Base-by-base conservation (phyloP, 2,797 vertebrate genomes). In the Trichosurus vulpecula region DNA sequence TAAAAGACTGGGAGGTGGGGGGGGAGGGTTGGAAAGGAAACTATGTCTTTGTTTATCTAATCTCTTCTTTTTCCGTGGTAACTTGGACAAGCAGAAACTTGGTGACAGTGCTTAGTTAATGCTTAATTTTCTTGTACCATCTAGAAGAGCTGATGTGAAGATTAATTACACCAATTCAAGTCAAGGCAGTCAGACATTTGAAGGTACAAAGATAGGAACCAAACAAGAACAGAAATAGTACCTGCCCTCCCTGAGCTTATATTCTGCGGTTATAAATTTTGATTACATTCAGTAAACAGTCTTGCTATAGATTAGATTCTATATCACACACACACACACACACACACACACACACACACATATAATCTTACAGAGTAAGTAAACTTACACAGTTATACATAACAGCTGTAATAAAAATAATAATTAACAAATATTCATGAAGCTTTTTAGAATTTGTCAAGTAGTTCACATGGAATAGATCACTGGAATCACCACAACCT, bases 1-100 rank as follows among this genome's bases (percentile, higher is more conserved):
- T 41, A 61, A 97, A 95, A 13, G 89, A 93, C 90, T 91, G 93
- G 53, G 74, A 27, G 52, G 81, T 92, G 52, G 27, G 10, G 27
- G 10, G 27, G 93, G 47, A 93, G 47, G 6, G 41, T 11, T 87
- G 41, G 22, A 87, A 87, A 87, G 47, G 10, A 47, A n/a, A 47
- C n/a, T 81, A 25, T 81, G 22, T 25, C 53, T 96, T 90, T 66
- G 6, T 52, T 95, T 94, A 66, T 92, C 61, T 89, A 91, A 53
- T 51, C 8, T 93, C 61, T 94, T 31, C 4, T 95, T 30, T 57
- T 53, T 93, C 87, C 4, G 61, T 52, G 52, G 53, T 94, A 92
- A 25, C 1, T 81, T 87, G 94, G 16, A 52, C 93, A 95, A 95
- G n/a, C 31, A 93, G 66, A 27, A 31, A 29, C 91, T 12, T 51